These are phyloP conservation scores for Aspiorhynchus laticeps DNA, from an alignment of 2,113 vertebrate species.

Conservation along the genomic window DNA sequence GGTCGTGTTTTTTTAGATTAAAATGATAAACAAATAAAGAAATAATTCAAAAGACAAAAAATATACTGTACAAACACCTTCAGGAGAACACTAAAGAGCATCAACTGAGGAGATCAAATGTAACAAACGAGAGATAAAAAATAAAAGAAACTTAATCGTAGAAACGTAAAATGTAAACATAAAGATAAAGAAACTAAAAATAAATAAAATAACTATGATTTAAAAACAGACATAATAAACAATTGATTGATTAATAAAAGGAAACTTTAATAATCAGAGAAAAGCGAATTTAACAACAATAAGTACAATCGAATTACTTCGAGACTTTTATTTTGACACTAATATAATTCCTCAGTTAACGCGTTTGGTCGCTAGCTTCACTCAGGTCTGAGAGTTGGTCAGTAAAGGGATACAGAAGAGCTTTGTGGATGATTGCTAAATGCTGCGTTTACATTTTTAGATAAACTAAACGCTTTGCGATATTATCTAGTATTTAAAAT, in stretches of 20 bases:
- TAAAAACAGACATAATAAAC: not conserved
- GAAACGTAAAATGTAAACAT: not conserved
- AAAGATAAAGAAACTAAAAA: not conserved
- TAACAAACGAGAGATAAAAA: not conserved
- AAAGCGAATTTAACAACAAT: not conserved
- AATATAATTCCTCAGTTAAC: not conserved
- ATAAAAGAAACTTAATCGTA: not conserved
- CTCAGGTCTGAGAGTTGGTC: not conserved
- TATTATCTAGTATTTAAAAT: not conserved
- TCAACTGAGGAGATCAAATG: not conserved
- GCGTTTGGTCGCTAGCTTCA: not conserved
- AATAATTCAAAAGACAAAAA: not conserved
- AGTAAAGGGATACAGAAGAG: not conserved
- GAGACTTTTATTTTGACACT: constrained; percentile 27
- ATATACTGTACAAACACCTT: not conserved
- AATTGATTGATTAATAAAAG: not conserved
- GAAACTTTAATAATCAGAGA: not conserved
- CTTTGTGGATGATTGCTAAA: constrained; percentile 3
- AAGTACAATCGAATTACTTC: not conserved
- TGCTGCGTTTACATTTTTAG: not conserved
- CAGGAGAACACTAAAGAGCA: too few species aligned
- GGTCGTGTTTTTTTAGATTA: not conserved
- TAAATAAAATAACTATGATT: not conserved
- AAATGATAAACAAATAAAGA: not conserved
- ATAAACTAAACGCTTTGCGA: not conserved